Conservation (phyloP, 2,797 vertebrate species). For the Gastrophryne carolinensis region DNA sequence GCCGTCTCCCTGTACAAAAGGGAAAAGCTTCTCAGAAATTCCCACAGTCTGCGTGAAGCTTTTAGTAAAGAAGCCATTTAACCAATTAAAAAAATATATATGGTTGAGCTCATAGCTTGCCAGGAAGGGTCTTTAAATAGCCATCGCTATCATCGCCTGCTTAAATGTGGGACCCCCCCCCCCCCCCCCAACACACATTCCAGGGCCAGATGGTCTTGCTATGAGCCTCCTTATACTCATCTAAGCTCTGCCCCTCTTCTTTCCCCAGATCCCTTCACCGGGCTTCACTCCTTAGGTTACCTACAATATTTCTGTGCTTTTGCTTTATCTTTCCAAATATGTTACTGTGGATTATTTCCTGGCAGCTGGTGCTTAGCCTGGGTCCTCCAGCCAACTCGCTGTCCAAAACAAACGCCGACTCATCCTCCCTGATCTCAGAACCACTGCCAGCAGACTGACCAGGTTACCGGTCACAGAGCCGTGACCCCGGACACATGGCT, state of each 20-base stretch:
- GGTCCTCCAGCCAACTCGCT: neutral
- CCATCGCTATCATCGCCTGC: slow-evolving; percentile 48
- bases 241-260: neutral
- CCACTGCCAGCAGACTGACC: neutral
- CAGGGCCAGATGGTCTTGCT: slow-evolving; percentile 42
- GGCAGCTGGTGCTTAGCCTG: neutral
- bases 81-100: slow-evolving; percentile 45
- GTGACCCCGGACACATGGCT: neutral
- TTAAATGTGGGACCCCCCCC: slow-evolving; percentile 43
- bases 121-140: slow-evolving; percentile 47
- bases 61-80: slow-evolving; percentile 25
- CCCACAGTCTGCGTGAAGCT: neutral
- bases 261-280: neutral
- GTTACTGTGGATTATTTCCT: neutral
- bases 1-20: neutral
- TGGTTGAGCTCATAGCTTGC: slow-evolving; percentile 30
- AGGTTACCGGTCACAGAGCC: neutral
- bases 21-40: neutral
- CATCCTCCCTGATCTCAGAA: neutral
- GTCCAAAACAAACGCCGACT: neutral
- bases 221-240: slow-evolving; percentile 14
- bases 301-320: slow-evolving; percentile 9
- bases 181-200: slow-evolving; percentile 43
- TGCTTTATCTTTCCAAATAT: neutral
- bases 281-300: neutral